Conservation (phyloP, 2,888 invertebrate species). For the Zygaena filipendulae region DNA sequence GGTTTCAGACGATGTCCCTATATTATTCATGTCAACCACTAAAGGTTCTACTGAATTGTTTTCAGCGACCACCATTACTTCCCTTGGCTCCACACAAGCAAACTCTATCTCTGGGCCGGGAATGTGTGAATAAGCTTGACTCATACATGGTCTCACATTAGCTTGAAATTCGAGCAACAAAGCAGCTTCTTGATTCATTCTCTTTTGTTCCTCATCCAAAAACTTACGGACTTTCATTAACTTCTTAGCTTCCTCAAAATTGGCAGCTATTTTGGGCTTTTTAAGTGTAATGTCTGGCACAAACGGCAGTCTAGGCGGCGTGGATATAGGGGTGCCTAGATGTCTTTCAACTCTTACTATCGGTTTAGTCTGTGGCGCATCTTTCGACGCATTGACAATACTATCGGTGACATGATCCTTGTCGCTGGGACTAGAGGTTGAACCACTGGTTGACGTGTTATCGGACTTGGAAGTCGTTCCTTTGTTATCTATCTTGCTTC, state of each 20-base stretch:
- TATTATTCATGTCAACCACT: too few species aligned
- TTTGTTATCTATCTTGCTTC: conserved; percentile 48
- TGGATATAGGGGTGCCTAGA: conserved; percentile 39
- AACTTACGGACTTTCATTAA: conserved; percentile 75
- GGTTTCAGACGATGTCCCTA: too few species aligned
- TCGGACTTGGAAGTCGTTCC: conserved; percentile 50
- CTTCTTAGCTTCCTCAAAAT: conserved; percentile 73
- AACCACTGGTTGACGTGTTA: conserved; percentile 52
- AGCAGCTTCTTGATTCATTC: conserved; percentile 61
- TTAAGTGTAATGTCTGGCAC: conserved; percentile 63
- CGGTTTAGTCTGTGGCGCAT: conserved; percentile 29
- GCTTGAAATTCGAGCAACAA: conserved; percentile 58
- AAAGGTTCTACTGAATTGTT: too few species aligned
- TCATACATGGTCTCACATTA: conserved; percentile 54
- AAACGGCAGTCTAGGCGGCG: conserved; percentile 45
- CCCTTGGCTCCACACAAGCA: conserved; percentile 32
- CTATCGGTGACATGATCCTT: conserved; percentile 37
- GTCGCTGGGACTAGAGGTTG: conserved; percentile 62
- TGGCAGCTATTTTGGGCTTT: conserved; percentile 76
- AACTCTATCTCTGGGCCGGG: conserved; percentile 61
- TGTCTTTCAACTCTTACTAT: conserved; percentile 46
- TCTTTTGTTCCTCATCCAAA: conserved; percentile 70
- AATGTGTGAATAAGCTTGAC: conserved; percentile 57
- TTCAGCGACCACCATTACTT: not conserved
- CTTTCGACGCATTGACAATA: conserved; percentile 12